These are phyloP conservation scores for Biston betularia DNA, from an alignment of 2,888 invertebrate genomes.

Conservation along the genomic window DNA sequence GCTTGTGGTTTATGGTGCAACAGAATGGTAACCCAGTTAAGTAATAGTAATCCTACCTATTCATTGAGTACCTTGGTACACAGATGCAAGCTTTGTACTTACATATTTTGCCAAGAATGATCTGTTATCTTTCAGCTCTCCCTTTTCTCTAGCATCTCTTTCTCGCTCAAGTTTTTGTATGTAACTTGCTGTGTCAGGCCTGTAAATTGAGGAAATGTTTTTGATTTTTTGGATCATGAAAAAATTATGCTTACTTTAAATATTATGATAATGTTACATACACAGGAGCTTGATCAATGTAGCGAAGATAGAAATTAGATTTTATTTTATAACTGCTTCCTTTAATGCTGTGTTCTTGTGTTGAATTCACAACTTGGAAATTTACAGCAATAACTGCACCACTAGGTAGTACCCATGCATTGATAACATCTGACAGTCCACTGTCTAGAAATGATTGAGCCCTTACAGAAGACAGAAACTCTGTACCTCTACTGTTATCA, in stretches of 20 bases:
- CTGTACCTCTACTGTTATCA: slow-evolving; percentile 87
- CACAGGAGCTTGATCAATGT: slow-evolving; percentile 93
- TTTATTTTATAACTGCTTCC: slow-evolving; percentile 83
- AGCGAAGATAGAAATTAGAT: slow-evolving; percentile 92
- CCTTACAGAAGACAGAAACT: slow-evolving; percentile 92
- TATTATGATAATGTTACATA: slow-evolving; percentile 54
- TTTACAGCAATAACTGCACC: slow-evolving; percentile 92
- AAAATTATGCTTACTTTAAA: background rate
- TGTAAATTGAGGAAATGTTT: slow-evolving; percentile 55
- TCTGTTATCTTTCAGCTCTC: slow-evolving; percentile 96
- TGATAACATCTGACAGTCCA: slow-evolving; percentile 91
- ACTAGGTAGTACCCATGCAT: slow-evolving; percentile 92
- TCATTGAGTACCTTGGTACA: background rate
- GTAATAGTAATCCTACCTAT: no score
- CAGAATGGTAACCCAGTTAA: no score
- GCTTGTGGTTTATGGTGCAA: no score
- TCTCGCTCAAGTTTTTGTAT: slow-evolving; percentile 97
- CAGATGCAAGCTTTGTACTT: slow-evolving; percentile 74
- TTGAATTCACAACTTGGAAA: slow-evolving; percentile 76
- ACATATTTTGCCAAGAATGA: slow-evolving; percentile 99
- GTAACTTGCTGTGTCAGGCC: slow-evolving; percentile 98
- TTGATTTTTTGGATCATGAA: background rate
- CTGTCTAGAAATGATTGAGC: slow-evolving; percentile 92
- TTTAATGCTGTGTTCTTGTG: slow-evolving; percentile 49
- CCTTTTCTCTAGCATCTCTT: slow-evolving; percentile 94